Base-by-base conservation (phyloP, 2,797 vertebrate species). In the Ficedula albicollis region DNA sequence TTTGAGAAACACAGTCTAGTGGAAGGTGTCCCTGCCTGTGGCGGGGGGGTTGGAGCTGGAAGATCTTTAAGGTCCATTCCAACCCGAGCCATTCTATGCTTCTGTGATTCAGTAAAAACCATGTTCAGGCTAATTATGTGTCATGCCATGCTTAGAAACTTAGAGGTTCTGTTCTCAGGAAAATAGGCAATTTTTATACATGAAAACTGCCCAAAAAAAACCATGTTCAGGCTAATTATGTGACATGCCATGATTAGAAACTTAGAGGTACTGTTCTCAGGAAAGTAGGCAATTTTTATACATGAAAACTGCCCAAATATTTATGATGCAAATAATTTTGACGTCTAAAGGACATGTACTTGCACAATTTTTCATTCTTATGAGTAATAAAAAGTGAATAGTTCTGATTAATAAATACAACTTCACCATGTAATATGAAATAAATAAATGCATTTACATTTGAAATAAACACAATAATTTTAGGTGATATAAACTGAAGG, bases 171-270 rank as follows among this genome's bases (percentile, higher is more conserved):
- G 15, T n/a, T 30, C 21, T 54, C 39, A 39, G n/a, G 15, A 29
- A 49, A 63, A 13, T 4, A 26, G 17, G 6, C 8, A 9, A 44
- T 22, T 73, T 73, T 66, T 52, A 12, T 16, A 39, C 5, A 5
- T 18, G 20, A 66, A n/a, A 34, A 39, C 14, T 26, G 6, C 20
- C 23, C 19, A 52, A 44, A 59, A n/a, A 41, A 84, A 78, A 32
- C 4, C 5, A 0, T 18, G 6, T 34, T 49, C 32, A 36, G 10
- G 10, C 8, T n/a, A 17, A 8, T 26, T 49, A 52, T 36, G 1
- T 38, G 15, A 30, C 51, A 62, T 12, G 46, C 2, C 8, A 5
- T 27, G 16, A 13, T 58, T 54, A 58, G 15, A 46, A 77, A 88
- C 25, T 56, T 20, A 43, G 12, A 66, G 6, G 3, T 41, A 18